phyloP scores from a whole-genome alignment of 1,140 invertebrate genomes.

The Steinernema feltiae region DNA sequence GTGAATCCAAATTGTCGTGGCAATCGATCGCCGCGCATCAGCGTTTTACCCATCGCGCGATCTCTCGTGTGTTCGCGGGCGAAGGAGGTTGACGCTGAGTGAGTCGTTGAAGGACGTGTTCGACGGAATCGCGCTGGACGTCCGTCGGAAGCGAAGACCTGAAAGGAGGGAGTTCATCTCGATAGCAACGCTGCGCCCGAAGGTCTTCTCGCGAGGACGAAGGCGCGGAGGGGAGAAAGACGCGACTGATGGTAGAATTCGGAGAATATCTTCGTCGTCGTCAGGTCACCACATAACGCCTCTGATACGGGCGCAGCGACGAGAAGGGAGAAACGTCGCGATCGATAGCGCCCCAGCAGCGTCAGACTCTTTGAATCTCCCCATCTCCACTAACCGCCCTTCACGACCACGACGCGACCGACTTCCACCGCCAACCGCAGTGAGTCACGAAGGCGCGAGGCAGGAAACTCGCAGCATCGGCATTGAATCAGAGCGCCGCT shows the following conservation, averaged over 20 bases:
- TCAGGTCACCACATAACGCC: neutral
- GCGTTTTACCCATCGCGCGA: conserved; percentile 10
- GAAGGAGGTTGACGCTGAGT: neutral
- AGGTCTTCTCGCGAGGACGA: neutral
- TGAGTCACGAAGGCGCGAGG: neutral
- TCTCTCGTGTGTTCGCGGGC: neutral
- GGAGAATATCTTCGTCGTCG: conserved; percentile 1
- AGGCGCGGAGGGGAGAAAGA: neutral
- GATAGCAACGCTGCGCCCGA: no score
- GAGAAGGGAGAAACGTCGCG: conserved; percentile 2
- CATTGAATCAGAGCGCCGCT: neutral
- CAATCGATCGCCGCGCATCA: conserved; percentile 10
- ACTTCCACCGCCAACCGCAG: neutral
- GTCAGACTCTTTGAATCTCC: neutral
- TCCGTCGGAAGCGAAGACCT: no score
- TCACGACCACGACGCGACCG: neutral
- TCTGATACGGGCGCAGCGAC: neutral
- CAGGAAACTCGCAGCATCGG: neutral
- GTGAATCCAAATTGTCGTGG: conserved; percentile 1
- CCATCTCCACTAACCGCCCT: no score
- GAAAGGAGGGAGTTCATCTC: conserved; percentile 16
- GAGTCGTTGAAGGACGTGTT: neutral
- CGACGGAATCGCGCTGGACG: no score
- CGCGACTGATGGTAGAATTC: neutral
- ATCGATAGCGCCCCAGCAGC: neutral